phyloP scores from a whole-genome alignment of 2,113 vertebrate species.

The Thunnus maccoyii region DNA sequence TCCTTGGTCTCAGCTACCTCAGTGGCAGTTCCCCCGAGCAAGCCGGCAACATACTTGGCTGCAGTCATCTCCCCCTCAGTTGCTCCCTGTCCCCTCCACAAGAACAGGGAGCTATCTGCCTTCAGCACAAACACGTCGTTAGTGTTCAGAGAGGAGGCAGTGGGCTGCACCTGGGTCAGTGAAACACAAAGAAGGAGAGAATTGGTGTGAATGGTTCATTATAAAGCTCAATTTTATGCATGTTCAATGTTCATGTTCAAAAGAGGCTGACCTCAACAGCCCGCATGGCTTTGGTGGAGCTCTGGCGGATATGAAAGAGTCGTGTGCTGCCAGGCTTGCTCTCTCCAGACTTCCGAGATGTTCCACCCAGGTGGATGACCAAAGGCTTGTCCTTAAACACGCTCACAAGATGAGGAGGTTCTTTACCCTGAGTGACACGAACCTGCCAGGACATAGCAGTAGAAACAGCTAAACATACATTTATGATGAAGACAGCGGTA shows the following conservation, averaged over 20 bases:
- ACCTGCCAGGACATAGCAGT: slow-evolving; percentile 70
- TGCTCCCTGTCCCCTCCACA: slow-evolving; percentile 82
- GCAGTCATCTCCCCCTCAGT: slow-evolving; percentile 72
- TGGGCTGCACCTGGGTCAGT: slow-evolving; percentile 74
- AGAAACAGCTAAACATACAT: neutral
- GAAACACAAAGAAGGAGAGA: neutral
- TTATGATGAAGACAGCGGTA: neutral
- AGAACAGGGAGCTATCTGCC: slow-evolving; percentile 31
- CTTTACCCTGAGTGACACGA: slow-evolving; percentile 85
- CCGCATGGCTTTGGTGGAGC: slow-evolving; percentile 73
- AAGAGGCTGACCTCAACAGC: slow-evolving; percentile 83
- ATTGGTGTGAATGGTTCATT: neutral
- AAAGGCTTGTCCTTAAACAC: slow-evolving; percentile 82
- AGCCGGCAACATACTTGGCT: slow-evolving; percentile 69
- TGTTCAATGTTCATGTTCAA: neutral
- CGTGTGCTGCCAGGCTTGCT: slow-evolving; percentile 60
- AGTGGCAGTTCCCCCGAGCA: slow-evolving; percentile 75
- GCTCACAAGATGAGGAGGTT: slow-evolving; percentile 85
- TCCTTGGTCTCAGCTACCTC: slow-evolving; percentile 79
- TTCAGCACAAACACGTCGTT: slow-evolving; percentile 86
- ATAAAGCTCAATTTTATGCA: neutral
- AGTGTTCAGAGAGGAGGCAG: slow-evolving; percentile 80
- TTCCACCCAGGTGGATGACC: slow-evolving; percentile 83
- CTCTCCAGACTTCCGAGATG: slow-evolving; percentile 71
- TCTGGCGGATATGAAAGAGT: slow-evolving; percentile 84